Evolutionary conservation across 2,113 vertebrate species (phyloP), one percentile per base, ranked within the genome.

Genomic region (Alligator mississippiensis): DNA sequence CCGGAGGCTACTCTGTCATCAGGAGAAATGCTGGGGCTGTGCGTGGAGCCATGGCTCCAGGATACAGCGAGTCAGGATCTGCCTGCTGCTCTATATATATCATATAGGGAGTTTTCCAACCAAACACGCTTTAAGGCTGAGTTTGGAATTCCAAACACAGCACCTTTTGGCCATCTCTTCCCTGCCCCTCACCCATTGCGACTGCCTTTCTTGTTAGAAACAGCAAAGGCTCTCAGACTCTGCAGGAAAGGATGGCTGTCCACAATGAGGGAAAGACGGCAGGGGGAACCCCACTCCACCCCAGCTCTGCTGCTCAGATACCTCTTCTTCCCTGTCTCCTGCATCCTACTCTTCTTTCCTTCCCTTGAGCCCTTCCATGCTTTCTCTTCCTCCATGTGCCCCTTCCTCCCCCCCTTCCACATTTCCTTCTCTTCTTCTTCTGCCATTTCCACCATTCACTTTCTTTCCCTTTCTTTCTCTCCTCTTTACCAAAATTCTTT

Each of bases 11-110:
- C 47, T 47, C 47, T 47, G 47, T 47, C 47, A 47, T 47, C 88
- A 92, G 94, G 88, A 93, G 86, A 80, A 21, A 61, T 28, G 86
- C 82, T 16, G 64, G 90, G 21, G 82, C 88, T 83, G 88, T 89
- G 92, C 91, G 93, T 28, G 25, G 81, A 92, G 57, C 86, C 79
- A 8, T 17, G 19, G 84, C 66, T 91, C 80, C 4, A 21, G 68
- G 38, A 38, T 72, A 72, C 34, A 72, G 68, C 34, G 22, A 87
- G 86, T 91, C 90, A 82, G 0, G 30, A 4, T 30, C 84, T 85
- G 74, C 92, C 3, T 16, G 74, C 87, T 92, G 87, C n/a, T 94
- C 70, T 92, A 81, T 68, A 28, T 61, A 80, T 87, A 62, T 11
- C 91, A 87, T 81, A n/a, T 38, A 82, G 81, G 5, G 89, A 64